Base-by-base conservation (phyloP, 2,113 vertebrate genomes). In the Galemys pyrenaicus region DNA sequence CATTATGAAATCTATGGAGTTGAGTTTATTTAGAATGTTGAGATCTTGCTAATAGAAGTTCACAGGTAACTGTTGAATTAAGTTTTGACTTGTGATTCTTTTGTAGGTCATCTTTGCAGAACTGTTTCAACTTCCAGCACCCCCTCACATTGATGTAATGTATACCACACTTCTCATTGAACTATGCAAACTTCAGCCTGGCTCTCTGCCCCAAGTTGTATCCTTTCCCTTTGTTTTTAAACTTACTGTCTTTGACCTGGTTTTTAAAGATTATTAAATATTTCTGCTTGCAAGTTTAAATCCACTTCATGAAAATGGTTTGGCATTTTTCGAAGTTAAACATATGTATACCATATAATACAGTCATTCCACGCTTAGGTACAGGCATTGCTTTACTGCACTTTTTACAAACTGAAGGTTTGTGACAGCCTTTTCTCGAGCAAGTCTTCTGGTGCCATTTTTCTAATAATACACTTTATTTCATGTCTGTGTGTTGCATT, bases 121-220 rank as follows among this genome's bases (percentile, higher is more conserved):
- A 79, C 97, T 99, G 10, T 99, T 99, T 97, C 99, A 99, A 3
- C 98, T 99, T 95, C 99, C 99, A 0, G 56, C 95, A 51, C 98
- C 99, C 0, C 99, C 99, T 28, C 99, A 99, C 96, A 98, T 99
- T 2, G 99, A 99, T 58, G 99, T 99, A 87, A 99, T 99, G 99
- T 99, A 99, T 94, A 99, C 99, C 9, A 99, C 99, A 0, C 98
- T 99, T 87, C 99, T 99, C n/a, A 99, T 99, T 62, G 99, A 99
- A 89, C 99, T 99, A 58, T 99, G 99, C 97, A 99, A 99, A 83
- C 99, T 99, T 95, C 99, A 99, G 96, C 99, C 99, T 1, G 99
- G 99, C 9, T 99, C 99, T 6, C 97, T 99, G 87, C 99, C 99
- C 2, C 99, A 99, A 99, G 99, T 99, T 19, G 99, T 99, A 99